phyloP scores from a whole-genome alignment of 2,888 invertebrate species.

The Heliconius aoede region DNA sequence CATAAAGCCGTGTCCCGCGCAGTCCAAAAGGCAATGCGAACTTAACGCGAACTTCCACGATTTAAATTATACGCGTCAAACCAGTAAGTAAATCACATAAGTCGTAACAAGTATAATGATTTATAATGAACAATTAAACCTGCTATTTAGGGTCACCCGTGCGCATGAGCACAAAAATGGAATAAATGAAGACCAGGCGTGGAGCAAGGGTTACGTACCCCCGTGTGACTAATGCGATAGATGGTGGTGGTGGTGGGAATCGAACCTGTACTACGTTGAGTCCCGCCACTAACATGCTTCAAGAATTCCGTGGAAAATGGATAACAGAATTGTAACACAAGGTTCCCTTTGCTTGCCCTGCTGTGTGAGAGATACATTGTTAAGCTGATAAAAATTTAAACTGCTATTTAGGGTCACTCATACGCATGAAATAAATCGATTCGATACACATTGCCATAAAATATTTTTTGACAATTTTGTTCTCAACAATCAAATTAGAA shows the following conservation, averaged over 20 bases:
- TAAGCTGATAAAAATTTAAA: too few species aligned
- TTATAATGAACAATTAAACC: slow-evolving; percentile 81
- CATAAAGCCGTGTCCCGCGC: slow-evolving; percentile 64
- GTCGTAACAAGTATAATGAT: slow-evolving; percentile 78
- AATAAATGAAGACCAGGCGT: slow-evolving; percentile 62
- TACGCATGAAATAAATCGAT: slow-evolving; percentile 67
- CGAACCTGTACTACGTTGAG: too few species aligned
- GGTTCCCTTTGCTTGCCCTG: too few species aligned
- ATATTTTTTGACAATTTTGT: slow-evolving; percentile 75
- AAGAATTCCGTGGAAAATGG: too few species aligned
- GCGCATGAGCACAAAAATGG: slow-evolving; percentile 61
- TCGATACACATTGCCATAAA: slow-evolving; percentile 73
- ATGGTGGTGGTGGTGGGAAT: too few species aligned
- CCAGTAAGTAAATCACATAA: slow-evolving; percentile 78
- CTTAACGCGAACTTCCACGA: slow-evolving; percentile 60
- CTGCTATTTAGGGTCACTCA: slow-evolving; percentile 67
- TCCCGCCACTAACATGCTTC: too few species aligned
- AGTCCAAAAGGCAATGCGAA: slow-evolving; percentile 69
- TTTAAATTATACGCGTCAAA: slow-evolving; percentile 77
- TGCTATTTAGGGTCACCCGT: slow-evolving; percentile 67
- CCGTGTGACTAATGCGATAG: too few species aligned
- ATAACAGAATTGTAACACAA: too few species aligned
- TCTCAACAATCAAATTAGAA: slow-evolving; percentile 62
- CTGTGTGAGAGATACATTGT: too few species aligned
- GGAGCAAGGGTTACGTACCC: too few species aligned